Conservation (phyloP, 2,113 vertebrate genomes). For the Eubucco bourcierii region DNA sequence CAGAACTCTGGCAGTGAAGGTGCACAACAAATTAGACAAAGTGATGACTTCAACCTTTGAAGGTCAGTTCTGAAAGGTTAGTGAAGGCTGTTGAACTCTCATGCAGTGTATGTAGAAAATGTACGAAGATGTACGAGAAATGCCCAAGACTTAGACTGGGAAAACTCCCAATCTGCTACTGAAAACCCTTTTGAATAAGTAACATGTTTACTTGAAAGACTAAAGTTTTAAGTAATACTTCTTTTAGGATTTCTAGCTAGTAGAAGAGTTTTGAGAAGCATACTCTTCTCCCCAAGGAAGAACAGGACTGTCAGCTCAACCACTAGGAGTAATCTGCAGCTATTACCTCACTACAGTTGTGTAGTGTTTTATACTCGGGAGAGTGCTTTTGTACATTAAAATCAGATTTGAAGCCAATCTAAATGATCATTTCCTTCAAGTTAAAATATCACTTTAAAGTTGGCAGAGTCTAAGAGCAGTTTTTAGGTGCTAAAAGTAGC, state of each 20-base stretch:
- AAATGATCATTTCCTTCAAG: conserved; percentile 5
- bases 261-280: neutral
- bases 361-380: conserved; percentile 19
- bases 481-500: conserved; percentile 45
- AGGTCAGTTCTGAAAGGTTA: neutral
- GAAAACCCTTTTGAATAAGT: neutral
- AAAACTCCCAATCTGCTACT: neutral
- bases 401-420: conserved; percentile 28
- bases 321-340: conserved; percentile 20
- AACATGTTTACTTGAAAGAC: neutral
- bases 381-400: conserved; percentile 32
- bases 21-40: rapidly evolving
- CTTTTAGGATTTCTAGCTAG: neutral
- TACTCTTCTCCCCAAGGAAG: conserved; percentile 18
- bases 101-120: neutral
- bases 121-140: neutral
- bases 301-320: neutral
- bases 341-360: conserved; percentile 5
- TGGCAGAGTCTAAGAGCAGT: neutral
- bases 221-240: neutral
- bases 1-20: neutral
- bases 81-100: neutral
- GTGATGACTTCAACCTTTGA: neutral
- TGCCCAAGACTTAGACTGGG: neutral
- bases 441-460: conserved; percentile 28